Conservation (phyloP, 2,888 invertebrate genomes). For the Rotaria magnacalcarata region DNA sequence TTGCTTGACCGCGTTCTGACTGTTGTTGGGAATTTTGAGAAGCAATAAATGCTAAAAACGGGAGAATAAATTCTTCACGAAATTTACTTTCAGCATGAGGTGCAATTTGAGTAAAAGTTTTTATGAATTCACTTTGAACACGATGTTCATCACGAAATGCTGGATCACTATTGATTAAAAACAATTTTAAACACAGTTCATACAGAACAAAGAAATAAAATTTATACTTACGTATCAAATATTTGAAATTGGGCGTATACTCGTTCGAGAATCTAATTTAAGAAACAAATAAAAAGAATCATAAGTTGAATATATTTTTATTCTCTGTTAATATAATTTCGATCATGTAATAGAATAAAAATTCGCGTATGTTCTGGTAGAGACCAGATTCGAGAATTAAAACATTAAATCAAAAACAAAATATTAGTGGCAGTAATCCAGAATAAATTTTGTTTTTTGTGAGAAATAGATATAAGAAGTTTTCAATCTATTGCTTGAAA, state of each 20-base stretch:
- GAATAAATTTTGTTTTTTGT: too few species aligned
- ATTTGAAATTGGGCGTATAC: conserved; percentile 52
- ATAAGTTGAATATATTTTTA: too few species aligned
- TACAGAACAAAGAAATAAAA: too few species aligned
- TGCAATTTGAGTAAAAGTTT: conserved; percentile 66
- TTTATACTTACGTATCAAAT: conserved; percentile 57
- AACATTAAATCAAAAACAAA: too few species aligned
- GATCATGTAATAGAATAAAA: too few species aligned
- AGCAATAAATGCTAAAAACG: conserved; percentile 65
- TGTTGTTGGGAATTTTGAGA: conserved; percentile 63
- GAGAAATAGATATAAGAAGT: too few species aligned
- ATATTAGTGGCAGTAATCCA: too few species aligned
- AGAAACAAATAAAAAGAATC: neutral
- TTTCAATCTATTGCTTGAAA: too few species aligned
- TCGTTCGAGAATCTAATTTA: conserved; percentile 42
- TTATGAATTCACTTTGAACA: conserved; percentile 65
- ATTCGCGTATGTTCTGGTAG: too few species aligned
- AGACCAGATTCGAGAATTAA: too few species aligned
- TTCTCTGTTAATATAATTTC: too few species aligned
- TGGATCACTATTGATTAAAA: conserved; percentile 56
- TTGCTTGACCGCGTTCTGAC: conserved; percentile 61
- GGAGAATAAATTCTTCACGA: conserved; percentile 67
- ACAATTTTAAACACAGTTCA: neutral
- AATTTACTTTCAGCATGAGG: conserved; percentile 65
- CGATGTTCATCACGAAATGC: conserved; percentile 57